phyloP scores from a whole-genome alignment of 2,797 vertebrate genomes.

The Paratrypauchen microcephalus region DNA sequence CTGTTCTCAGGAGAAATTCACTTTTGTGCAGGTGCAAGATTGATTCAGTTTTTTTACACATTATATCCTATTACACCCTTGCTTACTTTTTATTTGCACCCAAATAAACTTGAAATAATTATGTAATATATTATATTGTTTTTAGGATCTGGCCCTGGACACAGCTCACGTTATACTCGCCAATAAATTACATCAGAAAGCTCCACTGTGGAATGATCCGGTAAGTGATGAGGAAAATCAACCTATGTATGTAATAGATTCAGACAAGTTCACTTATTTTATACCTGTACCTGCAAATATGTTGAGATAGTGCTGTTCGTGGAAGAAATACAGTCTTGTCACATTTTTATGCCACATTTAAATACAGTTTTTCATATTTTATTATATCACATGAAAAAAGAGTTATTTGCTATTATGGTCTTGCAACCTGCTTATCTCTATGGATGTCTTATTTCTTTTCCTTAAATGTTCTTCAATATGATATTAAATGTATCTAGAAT shows the following conservation, averaged over 20 bases:
- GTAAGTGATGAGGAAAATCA: constrained; percentile 13
- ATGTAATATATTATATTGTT: background rate
- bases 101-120: background rate
- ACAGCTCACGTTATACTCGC: constrained; percentile 83
- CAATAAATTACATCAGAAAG: constrained; percentile 71
- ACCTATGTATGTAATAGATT: no score
- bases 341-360: no score
- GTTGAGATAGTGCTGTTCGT: background rate
- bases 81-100: no score
- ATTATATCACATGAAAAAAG: background rate
- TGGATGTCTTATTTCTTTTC: background rate
- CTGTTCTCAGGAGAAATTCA: constrained; percentile 82
- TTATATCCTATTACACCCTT: background rate
- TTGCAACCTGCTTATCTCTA: background rate
- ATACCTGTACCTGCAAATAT: background rate
- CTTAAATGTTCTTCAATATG: background rate
- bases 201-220: constrained; percentile 79
- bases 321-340: background rate
- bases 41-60: background rate
- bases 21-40: constrained; percentile 70
- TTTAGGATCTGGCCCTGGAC: constrained; percentile 83
- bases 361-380: no score
- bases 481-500: background rate
- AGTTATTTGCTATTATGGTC: background rate
- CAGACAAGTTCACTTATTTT: background rate